phyloP scores from a whole-genome alignment of 2,888 invertebrate genomes.

The Sarcophaga variegata region DNA sequence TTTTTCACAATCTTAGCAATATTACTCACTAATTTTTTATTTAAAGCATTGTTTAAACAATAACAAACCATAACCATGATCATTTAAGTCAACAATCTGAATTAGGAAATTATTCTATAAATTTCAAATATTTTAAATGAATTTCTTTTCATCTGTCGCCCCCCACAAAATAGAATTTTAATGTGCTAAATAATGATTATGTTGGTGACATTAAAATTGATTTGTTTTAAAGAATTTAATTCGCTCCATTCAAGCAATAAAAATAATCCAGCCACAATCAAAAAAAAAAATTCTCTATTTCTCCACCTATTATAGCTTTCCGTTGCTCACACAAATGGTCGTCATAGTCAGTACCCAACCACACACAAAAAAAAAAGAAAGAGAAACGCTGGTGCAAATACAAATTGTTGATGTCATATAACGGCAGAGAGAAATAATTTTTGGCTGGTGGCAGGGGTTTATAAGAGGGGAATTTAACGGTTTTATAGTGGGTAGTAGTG shows the following conservation, averaged over 20 bases:
- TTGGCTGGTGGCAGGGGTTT: background rate
- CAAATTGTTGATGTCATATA: conserved; percentile 66
- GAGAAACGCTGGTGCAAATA: background rate
- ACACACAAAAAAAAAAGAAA: conserved; percentile 14
- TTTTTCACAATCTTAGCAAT: too few species aligned
- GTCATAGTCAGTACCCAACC: background rate
- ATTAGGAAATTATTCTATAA: background rate
- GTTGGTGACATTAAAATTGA: conserved; percentile 67
- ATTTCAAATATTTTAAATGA: background rate
- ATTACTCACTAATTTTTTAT: background rate
- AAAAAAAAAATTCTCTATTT: conserved; percentile 16
- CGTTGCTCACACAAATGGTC: background rate
- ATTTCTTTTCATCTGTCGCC: background rate
- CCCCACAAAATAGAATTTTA: conserved; percentile 32
- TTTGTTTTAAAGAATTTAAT: conserved; percentile 59
- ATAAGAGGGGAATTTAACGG: background rate
- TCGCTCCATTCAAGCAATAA: conserved; percentile 26
- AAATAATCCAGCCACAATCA: conserved; percentile 18
- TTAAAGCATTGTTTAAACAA: too few species aligned
- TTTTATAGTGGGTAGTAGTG: conserved; percentile 1
- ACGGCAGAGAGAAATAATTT: conserved; percentile 13
- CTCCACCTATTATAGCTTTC: too few species aligned
- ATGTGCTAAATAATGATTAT: conserved; percentile 60
- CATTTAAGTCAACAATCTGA: background rate
- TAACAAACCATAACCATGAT: too few species aligned